Evolutionary conservation across 2,113 vertebrate species (phyloP), one percentile per base, ranked within the genome.

Genomic region (Aspidoscelis tigris): DNA sequence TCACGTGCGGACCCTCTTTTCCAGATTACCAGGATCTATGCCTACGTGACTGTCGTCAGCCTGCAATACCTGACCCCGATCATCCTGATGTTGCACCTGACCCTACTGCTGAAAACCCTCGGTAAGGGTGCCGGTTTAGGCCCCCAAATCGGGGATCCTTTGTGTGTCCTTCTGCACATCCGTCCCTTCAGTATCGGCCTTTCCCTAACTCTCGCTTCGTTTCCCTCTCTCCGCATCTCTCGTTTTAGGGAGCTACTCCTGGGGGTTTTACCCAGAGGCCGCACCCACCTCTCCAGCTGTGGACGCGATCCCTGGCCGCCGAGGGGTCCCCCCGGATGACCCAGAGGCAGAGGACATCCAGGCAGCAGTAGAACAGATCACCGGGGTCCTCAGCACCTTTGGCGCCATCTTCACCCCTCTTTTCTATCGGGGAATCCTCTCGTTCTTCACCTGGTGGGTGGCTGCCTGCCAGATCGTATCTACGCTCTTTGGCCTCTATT

Each of bases 401-500:
- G 93, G 97, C 0, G 50, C 95, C 1, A 81, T 98, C 89, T 93
- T 98, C 66, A 97, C 97, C 0, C 98, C 98, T 0, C 89, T 96
- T 26, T 97, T 99, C 92, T 97, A 97, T 89, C 94, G 97, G 0
- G 97, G 98, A 0, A 85, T 99, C 78, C 97, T 99, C 0, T 94
- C 98, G 87, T 99, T 98, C 93, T 90, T 99, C 86, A 97, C 97
- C 26, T 99, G 98, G 99, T 99, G 99, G 99, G 96, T 98, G 18
- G 97, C 98, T 0, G 96, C 96, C 88, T 99, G 99, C 93, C 98
- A 99, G 92, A 92, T 99, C 1, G 93, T 99, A 92, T 96, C 97
- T 93, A 98, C 98, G 82, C 95, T 99, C 88, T 99, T 99, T 0
- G 99, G 99, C 53, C 96, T 99, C 88, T 99, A 99, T 88, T 99